phyloP scores from a whole-genome alignment of 2,797 vertebrate species.

The Coracias cyanogaster region DNA sequence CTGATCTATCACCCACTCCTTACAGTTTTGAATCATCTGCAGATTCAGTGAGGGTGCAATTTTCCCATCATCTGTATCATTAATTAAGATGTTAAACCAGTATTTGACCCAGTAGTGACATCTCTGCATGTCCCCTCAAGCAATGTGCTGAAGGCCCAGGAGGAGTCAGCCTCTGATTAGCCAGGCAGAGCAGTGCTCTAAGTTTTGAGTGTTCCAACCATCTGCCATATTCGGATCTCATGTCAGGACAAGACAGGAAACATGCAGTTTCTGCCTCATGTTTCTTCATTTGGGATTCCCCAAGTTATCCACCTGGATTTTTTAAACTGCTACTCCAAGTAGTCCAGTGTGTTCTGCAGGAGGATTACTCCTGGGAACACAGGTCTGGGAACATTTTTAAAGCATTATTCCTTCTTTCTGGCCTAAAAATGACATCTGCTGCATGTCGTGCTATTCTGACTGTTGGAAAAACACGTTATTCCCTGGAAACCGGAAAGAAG shows the following conservation, averaged over 20 bases:
- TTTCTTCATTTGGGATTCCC: not conserved
- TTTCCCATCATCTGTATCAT: not conserved
- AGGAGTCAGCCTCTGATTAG: not conserved
- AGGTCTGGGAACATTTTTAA: not conserved
- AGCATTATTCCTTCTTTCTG: not conserved
- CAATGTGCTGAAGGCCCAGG: fast-evolving
- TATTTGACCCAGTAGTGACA: not conserved
- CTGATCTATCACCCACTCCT: not conserved
- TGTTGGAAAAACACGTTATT: not conserved
- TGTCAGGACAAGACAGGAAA: not conserved
- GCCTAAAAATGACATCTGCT: not conserved
- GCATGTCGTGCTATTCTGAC: not conserved
- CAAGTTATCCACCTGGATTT: not conserved
- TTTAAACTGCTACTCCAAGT: not conserved
- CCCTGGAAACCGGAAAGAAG: not conserved
- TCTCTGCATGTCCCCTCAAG: not conserved
- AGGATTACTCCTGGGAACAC: not conserved
- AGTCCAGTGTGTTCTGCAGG: not conserved
- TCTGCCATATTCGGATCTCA: not conserved
- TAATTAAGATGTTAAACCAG: not conserved
- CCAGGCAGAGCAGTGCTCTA: not conserved
- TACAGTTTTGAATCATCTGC: not conserved
- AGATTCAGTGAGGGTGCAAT: not conserved
- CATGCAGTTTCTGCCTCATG: not conserved
- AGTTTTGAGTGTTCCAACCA: not conserved